Evolutionary conservation across 2,888 invertebrate species (phyloP), one percentile per base, ranked within the genome.

Genomic region (Thymelicus sylvestris): DNA sequence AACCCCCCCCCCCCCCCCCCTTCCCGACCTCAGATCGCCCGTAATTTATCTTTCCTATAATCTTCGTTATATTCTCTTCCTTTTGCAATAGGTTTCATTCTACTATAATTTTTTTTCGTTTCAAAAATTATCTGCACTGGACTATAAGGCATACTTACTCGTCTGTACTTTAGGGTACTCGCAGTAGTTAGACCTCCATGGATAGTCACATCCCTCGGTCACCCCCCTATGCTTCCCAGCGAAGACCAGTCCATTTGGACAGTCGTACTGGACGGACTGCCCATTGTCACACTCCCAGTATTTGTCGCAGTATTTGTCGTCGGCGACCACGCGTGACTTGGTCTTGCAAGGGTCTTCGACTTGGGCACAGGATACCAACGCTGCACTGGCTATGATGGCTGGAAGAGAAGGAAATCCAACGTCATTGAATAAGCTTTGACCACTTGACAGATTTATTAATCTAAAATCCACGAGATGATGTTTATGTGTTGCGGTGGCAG

Each of bases 271-370:
- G 75, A 97, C 96, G 0, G 97, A 95, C 84, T 97, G 97, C 0
- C 97, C 97, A 78, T 95, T 96, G 73, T 97, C 96, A 82, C 98
- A 98, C 87, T 98, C 97, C 97, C 97, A 98, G 83, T 97, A 97
- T 71, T 95, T 93, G 83, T 94, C 94, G 83, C 98, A 98, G 89
- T 98, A 97, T 63, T 96, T 96, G 78, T 95, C 95, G 80, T 98
- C 98, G 0, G 95, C 95, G 0, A 97, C 96, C 0, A 98, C 95
- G 66, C 97, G 94, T 7, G 95, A 91, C 89, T 97, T 97, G 39
- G 95, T 94, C 91, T 97, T 96, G 92, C 98, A 98, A 0, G 98
- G 97, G 86, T 98, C 97, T 77, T 97, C 97, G 0, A 91, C 76
- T 79, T 93, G 93, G 1, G 80, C 84, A 74, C 89, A 87, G 19